Base-by-base conservation (phyloP, 2,888 invertebrate genomes). In the Ornithoptera alexandrae region DNA sequence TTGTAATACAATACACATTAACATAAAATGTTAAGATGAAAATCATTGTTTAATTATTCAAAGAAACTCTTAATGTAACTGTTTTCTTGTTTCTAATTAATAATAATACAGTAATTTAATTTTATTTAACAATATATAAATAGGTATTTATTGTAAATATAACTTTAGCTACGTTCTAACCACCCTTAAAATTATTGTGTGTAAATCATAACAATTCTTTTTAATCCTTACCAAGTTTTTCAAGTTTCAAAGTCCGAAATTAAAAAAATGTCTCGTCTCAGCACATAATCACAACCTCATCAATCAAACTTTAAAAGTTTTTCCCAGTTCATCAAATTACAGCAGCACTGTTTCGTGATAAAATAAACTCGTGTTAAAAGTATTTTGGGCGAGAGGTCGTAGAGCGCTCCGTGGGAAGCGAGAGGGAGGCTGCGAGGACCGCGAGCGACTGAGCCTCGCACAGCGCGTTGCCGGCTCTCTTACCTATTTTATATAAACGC, bases 401-500 rank as follows among this genome's bases (percentile, higher is more conserved):
- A 46, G 61, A 68, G 59, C 73, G 67, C 71, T 71, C 74, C 76
- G 75, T 72, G 79, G 73, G 72, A 75, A 65, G 74, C 76, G 77
- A 68, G 74, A 73, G 74, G 72, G 76, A 80, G 76, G 83, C 81
- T 77, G 81, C 75, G 79, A 77, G 80, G 79, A 75, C 80, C 83
- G 84, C 84, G 84, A 83, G 85, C 87, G 86, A 92, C 92, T 91
- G 91, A 89, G 81, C 79, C 77, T 75, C 79, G 77, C 77, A 77
- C 82, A 77, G 74, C 80, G 80, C 76, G 75, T 83, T 77, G 76
- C 84, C 81, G 83, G 83, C 86, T 78, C 83, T 83, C 79, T 79
- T 84, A 83, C 85, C 87, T 87, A 88, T 90, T 87, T 86, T 89
- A 90, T 89, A 89, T 89, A 91, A 87, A 87, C 85, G 83, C 82